These are phyloP conservation scores for Andrena flavipes DNA, from an alignment of 2,888 invertebrate species.

Conservation along the genomic window DNA sequence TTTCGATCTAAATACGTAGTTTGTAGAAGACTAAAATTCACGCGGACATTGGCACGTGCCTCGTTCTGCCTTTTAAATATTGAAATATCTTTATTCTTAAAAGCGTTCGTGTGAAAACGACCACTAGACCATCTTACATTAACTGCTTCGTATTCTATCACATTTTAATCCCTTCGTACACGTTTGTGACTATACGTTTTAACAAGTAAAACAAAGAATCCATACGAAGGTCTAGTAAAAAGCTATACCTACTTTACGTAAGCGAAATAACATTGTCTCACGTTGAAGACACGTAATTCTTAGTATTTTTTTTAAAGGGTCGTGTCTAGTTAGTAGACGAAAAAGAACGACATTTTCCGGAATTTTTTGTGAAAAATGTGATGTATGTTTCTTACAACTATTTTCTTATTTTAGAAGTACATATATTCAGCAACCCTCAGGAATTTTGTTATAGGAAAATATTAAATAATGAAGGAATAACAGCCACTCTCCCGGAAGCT, in stretches of 20 bases:
- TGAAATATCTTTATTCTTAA: no score
- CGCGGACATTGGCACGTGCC: background rate
- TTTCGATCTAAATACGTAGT: background rate
- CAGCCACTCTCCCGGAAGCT: no score
- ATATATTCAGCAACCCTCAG: no score
- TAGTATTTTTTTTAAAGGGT: background rate
- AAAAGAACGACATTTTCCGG: no score
- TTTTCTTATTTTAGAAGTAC: no score
- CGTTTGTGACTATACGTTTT: background rate
- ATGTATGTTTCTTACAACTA: no score
- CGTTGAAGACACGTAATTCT: background rate
- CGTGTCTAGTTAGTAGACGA: no score
- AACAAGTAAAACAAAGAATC: conserved; percentile 6
- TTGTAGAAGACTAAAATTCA: background rate
- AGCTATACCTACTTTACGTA: background rate
- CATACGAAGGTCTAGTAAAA: conserved; percentile 1
- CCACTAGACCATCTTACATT: background rate
- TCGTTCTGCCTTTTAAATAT: no score
- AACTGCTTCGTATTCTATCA: conserved; percentile 5
- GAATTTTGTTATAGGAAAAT: no score
- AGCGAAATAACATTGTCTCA: background rate
- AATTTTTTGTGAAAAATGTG: no score
- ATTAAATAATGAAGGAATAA: no score
- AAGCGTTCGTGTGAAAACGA: no score
- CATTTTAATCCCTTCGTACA: conserved; percentile 10